Evolutionary conservation across 2,113 vertebrate species (phyloP), one percentile per base, ranked within the genome.

Genomic region (Leptodactylus fuscus): DNA sequence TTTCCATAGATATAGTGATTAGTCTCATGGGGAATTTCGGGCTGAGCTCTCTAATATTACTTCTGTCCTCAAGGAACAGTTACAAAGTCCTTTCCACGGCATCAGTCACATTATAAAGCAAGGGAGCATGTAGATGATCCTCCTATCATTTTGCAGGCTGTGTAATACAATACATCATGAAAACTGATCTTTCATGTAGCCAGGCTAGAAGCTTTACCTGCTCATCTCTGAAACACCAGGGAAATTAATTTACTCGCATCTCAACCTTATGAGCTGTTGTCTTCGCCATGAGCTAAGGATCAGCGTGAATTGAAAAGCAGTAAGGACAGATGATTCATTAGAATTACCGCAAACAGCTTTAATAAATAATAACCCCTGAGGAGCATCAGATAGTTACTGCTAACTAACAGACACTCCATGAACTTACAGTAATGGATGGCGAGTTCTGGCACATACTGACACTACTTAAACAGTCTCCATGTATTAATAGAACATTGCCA

Each of bases 81-180:
- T 70, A 36, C 18, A 2, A 38, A 70, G 38, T 18, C 8, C 41
- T 71, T 34, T 46, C 16, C 65, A 22, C 4, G 1, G 6, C 18
- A 36, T 7, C 34, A 69, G 32, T 69, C 10, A 44, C 70, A 44
- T 12, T 7, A 38, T 20, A 38, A 20, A 71, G 6, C 32, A 38
- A 70, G 18, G 36, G 20, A 41, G 11, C 38, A 13, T 46, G 22
- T 12, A 24, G 20, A 71, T 11, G 69, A 71, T 71, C 70, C 20
- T 41, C 20, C 53, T 38, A 60, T 79, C 53, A 58, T 60, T 60
- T 38, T 60, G 32, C 51, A 79, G 76, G 20, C 51, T n/a, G 76
- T 79, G 49, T 20, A 58, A 79, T 15, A 3, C 18, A 55, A 79
- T 79, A 38, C 76, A 78, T 78, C 76, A 51, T 58, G 51, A 58